Base-by-base conservation (phyloP, 1,140 invertebrate genomes). In the Ephestia elutella region DNA sequence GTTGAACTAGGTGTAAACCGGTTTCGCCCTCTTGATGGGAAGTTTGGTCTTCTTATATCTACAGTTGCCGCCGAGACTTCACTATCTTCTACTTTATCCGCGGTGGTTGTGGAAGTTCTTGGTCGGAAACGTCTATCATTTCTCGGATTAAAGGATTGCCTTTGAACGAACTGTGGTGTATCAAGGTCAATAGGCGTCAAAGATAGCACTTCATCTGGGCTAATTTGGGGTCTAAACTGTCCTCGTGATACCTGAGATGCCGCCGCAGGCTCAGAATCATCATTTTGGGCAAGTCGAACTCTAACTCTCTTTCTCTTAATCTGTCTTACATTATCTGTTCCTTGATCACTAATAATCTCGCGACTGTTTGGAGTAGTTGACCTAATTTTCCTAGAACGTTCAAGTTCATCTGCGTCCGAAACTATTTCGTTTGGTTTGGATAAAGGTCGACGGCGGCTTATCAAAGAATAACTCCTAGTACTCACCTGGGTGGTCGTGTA, bases 391-490 rank as follows among this genome's bases (percentile, higher is more conserved):
- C 88, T 75, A 65, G 66, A 66, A 60, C 73, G 49, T 56, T 77
- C 73, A 13, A 68, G 68, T 65, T 84, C 80, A 53, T 73, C 75
- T 59, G 81, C 78, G 61, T 87, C 85, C 58, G 73, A 70, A 56
- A 75, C 71, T 71, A 88, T 82, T 71, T 90, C 74, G 71, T 91
- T 89, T 49, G 82, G 79, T 64, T 78, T 80, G 44, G 85, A 70
- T 59, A 89, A 55, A 48, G 85, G 81, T 54, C 81, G 80, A 57
- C 86, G 85, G 57, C 87, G 84, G 49, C 80, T 82, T 60, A 88
- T 69, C 63, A 85, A 88, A 78, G 80, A 72, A 80, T 89, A 90
- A 78, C 85, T 89, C 83, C 84, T 89, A 80, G 77, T 79, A 90
- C 89, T 90, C 77, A 90, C 89, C 89, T 90, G 84, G 60, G 80